These are phyloP conservation scores for Clarias platycephalus DNA, from an alignment of 2,797 vertebrate species.

Conservation along the genomic window DNA sequence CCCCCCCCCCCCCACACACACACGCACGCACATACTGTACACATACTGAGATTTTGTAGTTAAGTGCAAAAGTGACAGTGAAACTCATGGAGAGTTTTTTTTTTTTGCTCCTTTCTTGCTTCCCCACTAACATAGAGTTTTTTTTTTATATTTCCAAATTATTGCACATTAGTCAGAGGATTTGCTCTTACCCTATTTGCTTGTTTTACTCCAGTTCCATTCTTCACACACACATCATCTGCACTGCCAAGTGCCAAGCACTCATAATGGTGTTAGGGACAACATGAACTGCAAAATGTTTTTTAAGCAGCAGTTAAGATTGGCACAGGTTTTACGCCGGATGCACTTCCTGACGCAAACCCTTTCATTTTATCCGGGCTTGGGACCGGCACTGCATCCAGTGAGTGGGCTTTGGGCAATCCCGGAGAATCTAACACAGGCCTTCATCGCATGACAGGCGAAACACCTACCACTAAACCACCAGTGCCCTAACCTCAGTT, in stretches of 20 bases:
- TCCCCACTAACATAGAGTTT: neutral
- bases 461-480: too few relatives aligned
- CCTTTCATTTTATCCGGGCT: too few relatives aligned
- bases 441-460: too few relatives aligned
- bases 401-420: too few relatives aligned
- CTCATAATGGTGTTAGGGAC: neutral
- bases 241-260: neutral
- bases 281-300: neutral
- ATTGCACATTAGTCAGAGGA: neutral
- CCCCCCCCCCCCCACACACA: conserved; percentile 27
- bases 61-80: neutral
- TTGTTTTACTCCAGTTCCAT: neutral
- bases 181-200: neutral
- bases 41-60: conserved; percentile 21
- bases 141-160: neutral
- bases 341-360: too few relatives aligned
- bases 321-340: too few relatives aligned
- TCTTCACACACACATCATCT: neutral
- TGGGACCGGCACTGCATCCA: too few relatives aligned
- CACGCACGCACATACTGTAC: conserved; percentile 24
- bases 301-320: neutral
- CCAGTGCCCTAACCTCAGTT: too few relatives aligned
- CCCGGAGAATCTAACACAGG: too few relatives aligned
- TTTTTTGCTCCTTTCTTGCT: neutral
- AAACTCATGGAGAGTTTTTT: neutral